Evolutionary conservation across 2,797 vertebrate genomes (phyloP).

Genomic region (Silurus lanzhouensis): DNA sequence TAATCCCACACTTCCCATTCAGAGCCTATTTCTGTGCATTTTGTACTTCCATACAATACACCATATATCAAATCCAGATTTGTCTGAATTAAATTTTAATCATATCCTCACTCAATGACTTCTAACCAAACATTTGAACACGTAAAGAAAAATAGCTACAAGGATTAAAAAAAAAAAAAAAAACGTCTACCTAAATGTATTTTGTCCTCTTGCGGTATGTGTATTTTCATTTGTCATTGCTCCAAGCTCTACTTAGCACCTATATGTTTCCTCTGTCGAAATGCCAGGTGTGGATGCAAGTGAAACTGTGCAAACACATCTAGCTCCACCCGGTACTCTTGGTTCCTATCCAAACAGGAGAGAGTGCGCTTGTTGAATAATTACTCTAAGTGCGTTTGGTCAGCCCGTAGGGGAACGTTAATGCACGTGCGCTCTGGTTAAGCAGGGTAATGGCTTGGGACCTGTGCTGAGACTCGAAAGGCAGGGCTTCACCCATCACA

Average conservation of each 20-base stretch:
- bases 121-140: neutral
- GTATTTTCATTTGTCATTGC: slow-evolving; percentile 24
- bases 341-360: slow-evolving; percentile 55
- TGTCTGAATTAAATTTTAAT: neutral
- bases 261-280: neutral
- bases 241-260: neutral
- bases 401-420: slow-evolving; percentile 57
- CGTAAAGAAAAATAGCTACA: neutral
- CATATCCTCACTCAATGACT: neutral
- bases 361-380: slow-evolving; percentile 58
- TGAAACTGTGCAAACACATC: slow-evolving; percentile 24
- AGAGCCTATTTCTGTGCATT: neutral
- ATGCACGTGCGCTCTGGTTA: slow-evolving; percentile 51
- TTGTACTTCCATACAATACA: neutral
- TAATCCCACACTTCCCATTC: neutral
- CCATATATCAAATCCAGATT: too few relatives aligned
- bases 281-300: slow-evolving; percentile 26
- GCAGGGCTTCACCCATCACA: slow-evolving; percentile 48
- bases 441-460: slow-evolving; percentile 48
- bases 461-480: slow-evolving; percentile 29
- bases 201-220: slow-evolving; percentile 8
- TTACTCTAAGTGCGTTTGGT: slow-evolving; percentile 69
- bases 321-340: slow-evolving; percentile 61
- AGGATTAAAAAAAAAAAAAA: neutral
- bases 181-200: too few relatives aligned